Evolutionary conservation across 23 tunicate species (phyloP), one percentile per base, ranked within the genome.

Genomic region (Corella eumyota): DNA sequence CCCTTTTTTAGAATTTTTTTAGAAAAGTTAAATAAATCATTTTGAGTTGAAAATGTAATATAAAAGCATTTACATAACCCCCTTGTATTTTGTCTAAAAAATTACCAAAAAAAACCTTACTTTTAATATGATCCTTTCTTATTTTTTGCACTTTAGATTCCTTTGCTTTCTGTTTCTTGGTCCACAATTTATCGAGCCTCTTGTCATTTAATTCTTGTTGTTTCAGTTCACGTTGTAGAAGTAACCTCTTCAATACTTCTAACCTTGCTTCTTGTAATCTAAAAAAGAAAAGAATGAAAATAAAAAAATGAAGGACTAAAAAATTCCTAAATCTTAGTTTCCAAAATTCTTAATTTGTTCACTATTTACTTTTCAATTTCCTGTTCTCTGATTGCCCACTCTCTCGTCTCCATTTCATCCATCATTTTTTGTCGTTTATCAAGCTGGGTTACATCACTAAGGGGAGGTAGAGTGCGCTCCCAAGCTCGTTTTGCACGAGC

Each of bases 401-500:
- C 99, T 45, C 56, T 77, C 19, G 81, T 77, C 54, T 93, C 99
- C 87, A 87, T 78, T 36, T 80, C 95, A 65, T 93, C 99, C 99
- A 93, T 93, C 99, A 93, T 93, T 45, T 57, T 68, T 33, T 86
- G 71, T 7, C 99, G 70, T 57, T 84, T 84, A 6, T 93, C 81
- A 60, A 93, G 77, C 64, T 93, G 99, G 1, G 67, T 36, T 0
- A 85, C 75, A 36, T 93, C 99, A 64, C 31, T 77, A 25, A 93
- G 81, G 1, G 99, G 84, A 48, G 99, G 99, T 34, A 93, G 77
- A 59, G 95, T 79, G 22, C 53, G 51, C 59, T 93, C 99, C 99
- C 99, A 93, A n/a, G 83, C 95, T 32, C 99, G 71, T 34, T 93
- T 93, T 28, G 81, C 99, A 6, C 99, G 53, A 3, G 99, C 99